phyloP scores from a whole-genome alignment of 1,140 invertebrate species.

The Drosophila seguyi region DNA sequence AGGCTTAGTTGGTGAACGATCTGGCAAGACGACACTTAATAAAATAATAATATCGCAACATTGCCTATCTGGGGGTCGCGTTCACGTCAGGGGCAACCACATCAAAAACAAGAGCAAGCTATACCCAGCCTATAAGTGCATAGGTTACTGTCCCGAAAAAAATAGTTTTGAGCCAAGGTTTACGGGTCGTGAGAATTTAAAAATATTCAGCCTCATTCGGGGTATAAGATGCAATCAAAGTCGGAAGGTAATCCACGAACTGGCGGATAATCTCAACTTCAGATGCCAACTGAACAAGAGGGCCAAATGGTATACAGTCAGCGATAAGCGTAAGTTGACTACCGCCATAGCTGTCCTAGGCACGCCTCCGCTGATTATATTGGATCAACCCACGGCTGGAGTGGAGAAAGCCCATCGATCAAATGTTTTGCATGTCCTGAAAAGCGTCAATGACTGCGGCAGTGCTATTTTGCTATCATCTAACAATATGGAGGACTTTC shows the following conservation, averaged over 20 bases:
- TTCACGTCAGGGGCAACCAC: conserved; percentile 15
- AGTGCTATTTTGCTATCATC: conserved; percentile 25
- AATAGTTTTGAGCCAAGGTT: conserved; percentile 15
- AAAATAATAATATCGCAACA: conserved; percentile 16
- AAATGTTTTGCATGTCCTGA: conserved; percentile 23
- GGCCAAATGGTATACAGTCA: conserved; percentile 6
- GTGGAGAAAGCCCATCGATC: conserved; percentile 20
- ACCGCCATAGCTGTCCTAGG: conserved; percentile 25
- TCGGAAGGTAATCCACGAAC: conserved; percentile 1
- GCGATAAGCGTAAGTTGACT: conserved; percentile 23
- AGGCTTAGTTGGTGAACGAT: conserved; percentile 24
- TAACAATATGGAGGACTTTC: conserved; percentile 32
- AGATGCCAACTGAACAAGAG: conserved; percentile 4
- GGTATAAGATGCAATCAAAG: neutral
- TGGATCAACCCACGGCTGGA: conserved; percentile 25
- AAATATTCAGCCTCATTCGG: conserved; percentile 28
- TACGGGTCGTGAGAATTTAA: conserved; percentile 29
- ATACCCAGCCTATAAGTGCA: conserved; percentile 17
- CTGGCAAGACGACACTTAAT: conserved; percentile 27
- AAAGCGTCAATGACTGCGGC: conserved; percentile 26
- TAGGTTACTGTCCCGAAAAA: conserved; percentile 16
- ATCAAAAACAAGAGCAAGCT: neutral
- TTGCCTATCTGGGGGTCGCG: neutral
- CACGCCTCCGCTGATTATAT: conserved; percentile 23
- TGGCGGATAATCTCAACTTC: conserved; percentile 14